Conservation (phyloP, 1,140 invertebrate species). For the Ptiloglossa arizonensis region DNA sequence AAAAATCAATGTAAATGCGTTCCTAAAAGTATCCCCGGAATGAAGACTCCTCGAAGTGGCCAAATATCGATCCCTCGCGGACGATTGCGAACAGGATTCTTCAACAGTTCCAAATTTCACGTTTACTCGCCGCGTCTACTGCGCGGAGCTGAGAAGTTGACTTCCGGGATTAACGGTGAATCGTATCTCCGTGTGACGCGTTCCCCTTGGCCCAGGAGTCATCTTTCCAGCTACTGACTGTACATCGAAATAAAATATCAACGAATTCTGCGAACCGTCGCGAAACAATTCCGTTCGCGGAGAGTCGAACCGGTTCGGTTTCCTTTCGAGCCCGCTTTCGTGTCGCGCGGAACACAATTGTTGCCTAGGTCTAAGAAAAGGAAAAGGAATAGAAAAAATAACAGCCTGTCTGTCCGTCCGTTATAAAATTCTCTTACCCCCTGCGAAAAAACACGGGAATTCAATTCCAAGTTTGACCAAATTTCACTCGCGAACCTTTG, state of each 20-base stretch:
- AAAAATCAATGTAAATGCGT: slow-evolving; percentile 22
- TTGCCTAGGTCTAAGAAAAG: background rate
- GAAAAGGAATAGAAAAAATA: background rate
- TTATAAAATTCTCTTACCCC: background rate
- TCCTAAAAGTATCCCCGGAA: slow-evolving; percentile 11
- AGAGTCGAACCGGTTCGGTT: background rate
- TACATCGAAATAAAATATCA: no score
- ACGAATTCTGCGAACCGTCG: no score
- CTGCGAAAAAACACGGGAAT: background rate
- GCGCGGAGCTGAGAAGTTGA: no score
- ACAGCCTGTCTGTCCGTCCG: background rate
- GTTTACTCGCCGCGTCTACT: no score
- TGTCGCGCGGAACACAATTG: background rate
- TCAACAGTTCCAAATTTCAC: no score
- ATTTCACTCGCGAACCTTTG: background rate
- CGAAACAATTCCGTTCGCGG: slow-evolving; percentile 9
- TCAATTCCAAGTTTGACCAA: slow-evolving; percentile 3
- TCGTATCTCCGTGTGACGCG: no score
- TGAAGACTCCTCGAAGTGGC: slow-evolving; percentile 8
- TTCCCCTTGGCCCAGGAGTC: no score
- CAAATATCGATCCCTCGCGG: no score
- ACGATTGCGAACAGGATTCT: no score
- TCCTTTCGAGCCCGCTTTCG: background rate
- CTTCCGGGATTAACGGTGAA: no score
- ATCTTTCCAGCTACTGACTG: no score